phyloP scores from a whole-genome alignment of 1,140 invertebrate genomes.

The Bemisia tabaci region DNA sequence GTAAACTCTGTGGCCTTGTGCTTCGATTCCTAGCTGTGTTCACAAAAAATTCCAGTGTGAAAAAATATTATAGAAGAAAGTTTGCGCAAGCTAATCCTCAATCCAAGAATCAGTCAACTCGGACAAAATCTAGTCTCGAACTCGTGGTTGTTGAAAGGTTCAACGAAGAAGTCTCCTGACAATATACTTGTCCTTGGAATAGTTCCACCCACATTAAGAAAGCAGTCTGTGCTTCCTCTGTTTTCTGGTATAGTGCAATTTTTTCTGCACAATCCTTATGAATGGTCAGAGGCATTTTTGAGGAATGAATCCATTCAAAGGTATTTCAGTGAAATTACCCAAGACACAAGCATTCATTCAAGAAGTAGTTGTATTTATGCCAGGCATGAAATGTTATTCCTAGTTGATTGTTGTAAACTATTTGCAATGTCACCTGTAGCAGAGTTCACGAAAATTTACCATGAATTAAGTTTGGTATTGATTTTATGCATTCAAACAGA shows the following conservation, averaged over 20 bases:
- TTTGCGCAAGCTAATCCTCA: slow-evolving; percentile 8
- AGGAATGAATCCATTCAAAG: slow-evolving; percentile 11
- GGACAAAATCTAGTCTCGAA: slow-evolving; percentile 5
- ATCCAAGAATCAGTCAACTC: background rate
- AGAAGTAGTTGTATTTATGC: background rate
- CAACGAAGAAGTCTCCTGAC: slow-evolving; percentile 15
- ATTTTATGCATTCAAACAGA: slow-evolving; percentile 19
- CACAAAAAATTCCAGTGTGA: background rate
- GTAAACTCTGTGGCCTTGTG: background rate
- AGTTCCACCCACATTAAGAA: slow-evolving; percentile 16
- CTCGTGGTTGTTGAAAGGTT: slow-evolving; percentile 20
- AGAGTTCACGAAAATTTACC: background rate
- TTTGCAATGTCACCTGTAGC: background rate
- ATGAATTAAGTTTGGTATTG: slow-evolving; percentile 17
- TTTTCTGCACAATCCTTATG: background rate
- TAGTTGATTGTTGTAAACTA: background rate
- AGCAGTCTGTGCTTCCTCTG: slow-evolving; percentile 19
- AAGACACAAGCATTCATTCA: background rate
- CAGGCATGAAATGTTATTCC: background rate
- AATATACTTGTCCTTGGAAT: slow-evolving; percentile 20
- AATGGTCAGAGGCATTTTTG: slow-evolving; percentile 16
- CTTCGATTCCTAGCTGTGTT: background rate
- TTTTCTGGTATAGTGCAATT: background rate
- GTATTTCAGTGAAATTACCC: slow-evolving; percentile 15
- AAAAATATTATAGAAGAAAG: background rate